Conservation (phyloP, 2,113 vertebrate species). For the Apus apus region DNA sequence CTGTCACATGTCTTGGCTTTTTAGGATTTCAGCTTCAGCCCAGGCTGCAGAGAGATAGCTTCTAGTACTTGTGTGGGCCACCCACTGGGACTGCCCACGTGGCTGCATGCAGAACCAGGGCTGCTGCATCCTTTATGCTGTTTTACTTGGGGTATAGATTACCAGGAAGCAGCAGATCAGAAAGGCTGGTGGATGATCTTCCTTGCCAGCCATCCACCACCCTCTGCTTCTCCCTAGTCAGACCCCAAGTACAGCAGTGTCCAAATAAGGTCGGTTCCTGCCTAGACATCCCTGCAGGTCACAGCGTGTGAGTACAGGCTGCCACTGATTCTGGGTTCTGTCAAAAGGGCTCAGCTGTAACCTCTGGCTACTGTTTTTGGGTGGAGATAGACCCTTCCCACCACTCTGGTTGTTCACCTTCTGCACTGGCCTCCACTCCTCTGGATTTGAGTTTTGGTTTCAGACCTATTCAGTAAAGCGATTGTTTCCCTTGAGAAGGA, state of each 20-base stretch:
- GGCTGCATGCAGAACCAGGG: rapidly evolving
- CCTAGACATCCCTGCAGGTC: rapidly evolving
- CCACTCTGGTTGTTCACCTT: background rate
- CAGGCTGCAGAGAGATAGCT: background rate
- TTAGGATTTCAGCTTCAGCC: background rate
- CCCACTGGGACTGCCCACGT: too few species aligned
- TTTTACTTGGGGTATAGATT: background rate
- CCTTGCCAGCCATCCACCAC: rapidly evolving
- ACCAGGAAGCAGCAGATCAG: rapidly evolving
- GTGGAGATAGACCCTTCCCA: background rate
- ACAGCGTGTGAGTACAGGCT: background rate
- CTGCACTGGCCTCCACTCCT: rapidly evolving
- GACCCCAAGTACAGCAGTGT: background rate
- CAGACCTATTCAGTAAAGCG: background rate
- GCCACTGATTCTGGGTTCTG: rapidly evolving
- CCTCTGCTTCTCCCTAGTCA: background rate
- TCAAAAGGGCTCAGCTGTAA: rapidly evolving
- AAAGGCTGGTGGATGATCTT: background rate
- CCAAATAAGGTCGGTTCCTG: rapidly evolving
- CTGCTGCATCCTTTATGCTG: background rate
- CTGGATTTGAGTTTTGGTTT: background rate
- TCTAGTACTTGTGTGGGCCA: rapidly evolving
- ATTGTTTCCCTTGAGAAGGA: background rate
- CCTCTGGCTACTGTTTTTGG: background rate
- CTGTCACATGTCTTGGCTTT: rapidly evolving